Percentiles rank a stretch among this genome's conserved stretches.
Evolutionary conservation across 2,113 vertebrate genomes (phyloP).

Genomic region (Tachuris rubrigastra): DNA sequence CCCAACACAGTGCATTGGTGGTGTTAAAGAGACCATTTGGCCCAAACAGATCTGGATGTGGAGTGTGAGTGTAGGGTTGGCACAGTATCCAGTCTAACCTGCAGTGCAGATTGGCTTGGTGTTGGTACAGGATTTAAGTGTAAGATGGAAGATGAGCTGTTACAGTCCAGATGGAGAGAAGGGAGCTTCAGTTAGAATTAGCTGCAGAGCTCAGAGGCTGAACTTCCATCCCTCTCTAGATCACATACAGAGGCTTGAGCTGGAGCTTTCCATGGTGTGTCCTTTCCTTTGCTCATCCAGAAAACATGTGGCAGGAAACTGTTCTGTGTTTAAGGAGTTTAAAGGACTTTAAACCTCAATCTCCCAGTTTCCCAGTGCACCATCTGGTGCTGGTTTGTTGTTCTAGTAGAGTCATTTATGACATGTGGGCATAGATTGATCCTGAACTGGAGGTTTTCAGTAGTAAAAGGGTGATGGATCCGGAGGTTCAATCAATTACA

Average conservation of each 20-base stretch:
- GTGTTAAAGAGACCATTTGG: neutral
- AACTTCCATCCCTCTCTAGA: neutral
- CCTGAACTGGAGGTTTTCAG: neutral
- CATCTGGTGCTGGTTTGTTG: neutral
- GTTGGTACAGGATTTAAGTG: neutral
- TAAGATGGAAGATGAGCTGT: neutral
- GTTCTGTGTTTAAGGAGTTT: neutral
- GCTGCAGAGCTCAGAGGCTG: neutral
- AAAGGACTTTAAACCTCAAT: neutral
- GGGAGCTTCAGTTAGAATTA: neutral
- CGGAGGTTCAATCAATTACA: neutral
- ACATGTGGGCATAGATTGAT: fast-evolving
- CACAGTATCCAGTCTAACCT: too few relatives aligned
- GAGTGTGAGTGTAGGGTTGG: neutral
- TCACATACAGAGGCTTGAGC: neutral
- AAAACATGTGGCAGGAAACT: neutral
- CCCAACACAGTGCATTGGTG: too few relatives aligned
- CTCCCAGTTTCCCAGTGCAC: neutral
- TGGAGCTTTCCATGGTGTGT: neutral
- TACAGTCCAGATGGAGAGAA: neutral
- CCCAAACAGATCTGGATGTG: neutral
- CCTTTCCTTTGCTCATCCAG: neutral
- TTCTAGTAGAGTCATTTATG: neutral
- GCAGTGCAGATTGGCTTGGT: too few relatives aligned
- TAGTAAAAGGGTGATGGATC: neutral